Percentiles rank a stretch among this genome's conserved stretches.
Evolutionary conservation across 2,113 vertebrate species (phyloP).

Genomic region (Rousettus leschenaultii): DNA sequence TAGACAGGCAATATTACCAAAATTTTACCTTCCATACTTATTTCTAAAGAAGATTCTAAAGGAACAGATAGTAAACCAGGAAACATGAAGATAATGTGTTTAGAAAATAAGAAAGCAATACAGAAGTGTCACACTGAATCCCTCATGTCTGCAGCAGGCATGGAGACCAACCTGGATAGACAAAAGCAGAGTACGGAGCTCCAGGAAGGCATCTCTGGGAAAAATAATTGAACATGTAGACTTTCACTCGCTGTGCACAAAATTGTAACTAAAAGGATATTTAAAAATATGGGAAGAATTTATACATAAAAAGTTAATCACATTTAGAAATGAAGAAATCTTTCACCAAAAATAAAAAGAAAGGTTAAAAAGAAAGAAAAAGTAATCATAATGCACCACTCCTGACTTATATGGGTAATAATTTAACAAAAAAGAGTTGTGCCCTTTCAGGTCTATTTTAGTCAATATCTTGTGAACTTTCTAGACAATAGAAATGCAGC

Average conservation of each 20-base stretch:
- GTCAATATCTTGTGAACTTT: not conserved
- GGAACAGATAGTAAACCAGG: not conserved
- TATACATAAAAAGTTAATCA: not conserved
- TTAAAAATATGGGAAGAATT: not conserved
- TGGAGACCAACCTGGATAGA: not conserved
- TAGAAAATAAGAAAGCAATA: not conserved
- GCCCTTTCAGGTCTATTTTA: not conserved
- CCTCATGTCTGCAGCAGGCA: not conserved
- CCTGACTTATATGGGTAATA: not conserved
- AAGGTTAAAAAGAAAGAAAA: slow-evolving; percentile 1
- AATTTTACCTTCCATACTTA: not conserved
- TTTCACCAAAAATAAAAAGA: not conserved
- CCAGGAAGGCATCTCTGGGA: not conserved
- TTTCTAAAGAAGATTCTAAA: not conserved
- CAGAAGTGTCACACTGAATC: not conserved
- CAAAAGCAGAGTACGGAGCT: accelerated
- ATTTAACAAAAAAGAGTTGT: not conserved
- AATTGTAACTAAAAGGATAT: not conserved
- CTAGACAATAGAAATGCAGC: not conserved
- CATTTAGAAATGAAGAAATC: not conserved
- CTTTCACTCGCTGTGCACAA: not conserved
- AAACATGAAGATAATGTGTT: not conserved
- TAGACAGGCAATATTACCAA: not conserved
- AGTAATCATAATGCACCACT: not conserved
- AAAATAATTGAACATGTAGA: not conserved